Evolutionary conservation across 2,888 invertebrate species (phyloP), one percentile per base, ranked within the genome.

Genomic region (Microchrysa polita): DNA sequence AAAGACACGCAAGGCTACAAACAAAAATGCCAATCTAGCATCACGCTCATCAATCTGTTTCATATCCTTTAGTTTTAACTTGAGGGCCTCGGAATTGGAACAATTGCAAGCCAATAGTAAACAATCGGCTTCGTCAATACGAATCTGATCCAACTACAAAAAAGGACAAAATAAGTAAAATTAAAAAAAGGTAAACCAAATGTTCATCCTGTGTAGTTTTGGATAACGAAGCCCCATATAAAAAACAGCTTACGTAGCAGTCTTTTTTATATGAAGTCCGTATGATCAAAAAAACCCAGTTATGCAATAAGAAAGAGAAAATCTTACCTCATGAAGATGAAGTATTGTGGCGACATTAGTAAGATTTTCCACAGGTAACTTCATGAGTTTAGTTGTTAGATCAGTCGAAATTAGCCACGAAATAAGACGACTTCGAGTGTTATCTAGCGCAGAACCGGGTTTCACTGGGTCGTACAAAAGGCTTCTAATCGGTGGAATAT

Each of bases 51-150:
- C 27, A 16, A 76, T 72, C 20, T n/a, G 69, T n/a, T 48, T 60
- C 10, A 59, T 0, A 1, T 72, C 60, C 10, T 18, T n/a, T 42
- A 59, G 57, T 14, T 48, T 16, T 1, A 73, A 5, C 4, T 14
- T 14, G 18, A 40, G 10, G 5, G 23, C 12, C 16, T 40, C 16
- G 23, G 9, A 12, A 16, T 18, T 7, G 0, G 44, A 48, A 14
- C 44, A 16, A 14, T 73, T 52, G 23, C 67, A 67, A 1, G 76
- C 69, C 2, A 76, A 34, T 10, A 76, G n/a, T 16, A 76, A 48
- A 23, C 74, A 73, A 40, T 76, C 76, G 40, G 74, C 76, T 63
- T 76, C 74, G 9, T 76, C 74, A 1, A 65, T n/a, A 10, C 1
- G 0, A 12, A 76, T 76, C 59, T 71, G 53, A 10, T 71, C 53